phyloP scores from a whole-genome alignment of 2,113 vertebrate genomes.

The Seriola dumerili region DNA sequence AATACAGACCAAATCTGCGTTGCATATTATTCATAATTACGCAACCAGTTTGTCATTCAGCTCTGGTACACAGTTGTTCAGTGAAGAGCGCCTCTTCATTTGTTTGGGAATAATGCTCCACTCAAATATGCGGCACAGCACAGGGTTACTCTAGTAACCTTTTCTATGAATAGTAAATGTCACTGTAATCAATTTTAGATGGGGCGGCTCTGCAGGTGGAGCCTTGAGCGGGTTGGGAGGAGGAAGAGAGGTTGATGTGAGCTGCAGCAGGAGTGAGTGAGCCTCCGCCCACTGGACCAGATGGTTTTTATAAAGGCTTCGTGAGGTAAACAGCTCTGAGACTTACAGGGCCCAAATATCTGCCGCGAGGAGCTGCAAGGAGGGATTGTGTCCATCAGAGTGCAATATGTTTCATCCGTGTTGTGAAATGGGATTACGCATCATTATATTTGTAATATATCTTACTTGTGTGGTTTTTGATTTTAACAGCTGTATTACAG shows the following conservation, averaged over 20 bases:
- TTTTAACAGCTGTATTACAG: no score
- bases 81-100: conserved; percentile 61
- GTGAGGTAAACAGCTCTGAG: conserved; percentile 35
- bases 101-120: conserved; percentile 72
- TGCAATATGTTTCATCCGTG: not conserved
- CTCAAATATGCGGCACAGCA: conserved; percentile 60
- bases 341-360: not conserved
- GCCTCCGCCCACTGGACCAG: conserved; percentile 25
- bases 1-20: not conserved
- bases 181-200: conserved; percentile 80
- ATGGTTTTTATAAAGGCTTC: conserved; percentile 26
- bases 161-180: conserved; percentile 79
- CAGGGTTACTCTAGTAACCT: conserved; percentile 76
- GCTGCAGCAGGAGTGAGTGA: conserved; percentile 9
- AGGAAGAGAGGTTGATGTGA: conserved; percentile 26
- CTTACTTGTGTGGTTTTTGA: no score
- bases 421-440: no score
- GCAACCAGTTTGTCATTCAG: conserved; percentile 56
- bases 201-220: conserved; percentile 73
- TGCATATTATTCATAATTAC: conserved; percentile 62
- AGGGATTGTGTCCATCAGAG: not conserved
- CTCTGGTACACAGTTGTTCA: conserved; percentile 23
- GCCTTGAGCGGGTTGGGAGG: conserved; percentile 31
- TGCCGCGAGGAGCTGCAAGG: not conserved
- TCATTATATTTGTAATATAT: no score